Evolutionary conservation across 2,888 invertebrate species (phyloP).

Genomic region (Microplitis deprimator): DNA sequence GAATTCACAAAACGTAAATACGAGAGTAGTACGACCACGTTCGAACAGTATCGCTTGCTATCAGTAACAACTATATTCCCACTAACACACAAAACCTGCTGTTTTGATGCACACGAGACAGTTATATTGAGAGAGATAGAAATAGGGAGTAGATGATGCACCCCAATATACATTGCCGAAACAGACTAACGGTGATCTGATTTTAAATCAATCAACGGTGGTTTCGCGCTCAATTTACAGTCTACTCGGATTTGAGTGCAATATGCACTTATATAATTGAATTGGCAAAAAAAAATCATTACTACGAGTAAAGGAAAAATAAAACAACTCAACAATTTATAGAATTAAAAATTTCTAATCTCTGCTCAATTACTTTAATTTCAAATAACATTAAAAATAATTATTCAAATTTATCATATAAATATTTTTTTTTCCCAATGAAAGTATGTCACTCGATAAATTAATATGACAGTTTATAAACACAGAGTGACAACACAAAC

Average conservation of each 20-base stretch:
- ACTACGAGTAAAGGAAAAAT: too few relatives aligned
- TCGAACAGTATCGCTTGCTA: neutral
- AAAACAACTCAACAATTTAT: too few relatives aligned
- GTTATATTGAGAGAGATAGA: slow-evolving; percentile 16
- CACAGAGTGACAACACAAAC: slow-evolving; percentile 26
- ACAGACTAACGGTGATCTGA: slow-evolving; percentile 65
- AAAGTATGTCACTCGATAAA: slow-evolving; percentile 26
- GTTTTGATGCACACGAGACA: neutral
- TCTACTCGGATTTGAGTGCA: slow-evolving; percentile 60
- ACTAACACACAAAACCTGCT: neutral
- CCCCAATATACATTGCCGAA: slow-evolving; percentile 46
- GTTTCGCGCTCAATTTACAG: slow-evolving; percentile 70
- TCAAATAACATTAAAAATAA: neutral
- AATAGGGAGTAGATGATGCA: slow-evolving; percentile 46
- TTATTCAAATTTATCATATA: neutral
- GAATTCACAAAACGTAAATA: slow-evolving; percentile 28
- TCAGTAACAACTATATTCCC: slow-evolving; percentile 24
- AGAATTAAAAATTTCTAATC: too few relatives aligned
- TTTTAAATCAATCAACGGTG: slow-evolving; percentile 70
- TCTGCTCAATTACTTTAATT: neutral
- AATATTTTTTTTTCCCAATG: neutral
- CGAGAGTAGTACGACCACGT: neutral
- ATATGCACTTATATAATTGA: neutral
- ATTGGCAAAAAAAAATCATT: neutral
- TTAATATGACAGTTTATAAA: slow-evolving; percentile 1